Evolutionary conservation across 2,888 invertebrate species (phyloP).

Genomic region (Alviniconcha strummeri): DNA sequence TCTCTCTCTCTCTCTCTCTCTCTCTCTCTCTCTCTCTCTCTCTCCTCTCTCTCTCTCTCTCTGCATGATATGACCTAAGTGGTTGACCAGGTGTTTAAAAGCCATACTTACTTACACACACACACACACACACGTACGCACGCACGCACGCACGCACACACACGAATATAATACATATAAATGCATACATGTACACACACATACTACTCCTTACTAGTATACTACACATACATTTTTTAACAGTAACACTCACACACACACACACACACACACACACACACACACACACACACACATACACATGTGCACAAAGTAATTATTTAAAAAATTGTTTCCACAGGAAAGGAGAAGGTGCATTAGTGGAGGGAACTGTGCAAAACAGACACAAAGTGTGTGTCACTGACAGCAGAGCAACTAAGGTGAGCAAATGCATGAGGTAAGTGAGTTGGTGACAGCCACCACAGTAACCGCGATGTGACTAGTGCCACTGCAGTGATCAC

Average conservation of each 20-base stretch:
- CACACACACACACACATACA: neutral
- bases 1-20: neutral
- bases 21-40: too few relatives aligned
- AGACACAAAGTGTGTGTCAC: slow-evolving; percentile 50
- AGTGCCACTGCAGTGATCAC: too few relatives aligned
- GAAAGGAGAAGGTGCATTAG: slow-evolving; percentile 53
- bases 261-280: neutral
- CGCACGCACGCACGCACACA: neutral
- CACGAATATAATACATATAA: neutral
- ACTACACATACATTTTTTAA: too few relatives aligned
- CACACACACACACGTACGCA: slow-evolving; percentile 3
- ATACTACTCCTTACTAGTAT: neutral
- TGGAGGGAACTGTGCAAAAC: slow-evolving; percentile 55
- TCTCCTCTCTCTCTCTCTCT: too few relatives aligned
- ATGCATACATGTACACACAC: slow-evolving; percentile 1
- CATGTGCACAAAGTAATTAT: neutral
- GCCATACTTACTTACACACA: neutral
- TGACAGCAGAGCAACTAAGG: slow-evolving; percentile 28
- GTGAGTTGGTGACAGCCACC: too few relatives aligned
- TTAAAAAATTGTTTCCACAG: slow-evolving; percentile 25
- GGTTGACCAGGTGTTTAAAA: too few relatives aligned
- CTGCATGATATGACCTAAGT: too few relatives aligned
- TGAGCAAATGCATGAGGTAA: too few relatives aligned
- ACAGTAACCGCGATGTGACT: too few relatives aligned
- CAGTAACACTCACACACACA: slow-evolving; percentile 1